phyloP scores from a whole-genome alignment of 2,888 invertebrate species.

The Lucinisca nassula region DNA sequence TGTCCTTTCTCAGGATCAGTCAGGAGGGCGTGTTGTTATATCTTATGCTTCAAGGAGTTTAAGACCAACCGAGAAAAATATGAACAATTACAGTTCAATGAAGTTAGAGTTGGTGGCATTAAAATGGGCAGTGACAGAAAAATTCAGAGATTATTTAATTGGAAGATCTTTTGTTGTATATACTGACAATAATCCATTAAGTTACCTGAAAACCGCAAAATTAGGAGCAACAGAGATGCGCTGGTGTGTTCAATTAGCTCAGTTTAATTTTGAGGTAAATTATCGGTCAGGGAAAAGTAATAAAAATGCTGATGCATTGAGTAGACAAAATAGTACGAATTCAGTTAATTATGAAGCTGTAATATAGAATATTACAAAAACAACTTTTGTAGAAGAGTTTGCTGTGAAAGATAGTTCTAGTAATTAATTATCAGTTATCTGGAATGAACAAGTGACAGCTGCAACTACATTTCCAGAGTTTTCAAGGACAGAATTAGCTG shows the following conservation, averaged over 20 bases:
- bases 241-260: conserved; percentile 54
- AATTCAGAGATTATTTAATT: conserved; percentile 59
- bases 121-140: conserved; percentile 66
- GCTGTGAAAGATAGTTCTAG: neutral
- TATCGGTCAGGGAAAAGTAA: conserved; percentile 44
- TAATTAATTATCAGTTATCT: neutral
- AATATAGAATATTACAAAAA: conserved; percentile 7
- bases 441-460: neutral
- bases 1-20: conserved; percentile 66
- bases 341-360: neutral
- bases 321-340: conserved; percentile 20
- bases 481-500: conserved; percentile 6
- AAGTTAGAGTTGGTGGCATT: conserved; percentile 63
- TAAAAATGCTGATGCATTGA: conserved; percentile 53
- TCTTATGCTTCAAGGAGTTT: conserved; percentile 62
- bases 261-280: conserved; percentile 50
- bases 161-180: conserved; percentile 50
- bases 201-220: conserved; percentile 61
- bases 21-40: conserved; percentile 47
- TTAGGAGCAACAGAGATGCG: conserved; percentile 49
- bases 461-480: neutral
- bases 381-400: neutral
- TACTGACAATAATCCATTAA: conserved; percentile 68
- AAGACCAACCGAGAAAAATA: conserved; percentile 59
- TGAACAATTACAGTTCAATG: conserved; percentile 61